These are phyloP conservation scores for Sapajus apella DNA, from an alignment of 2,113 vertebrate species.

Conservation along the genomic window DNA sequence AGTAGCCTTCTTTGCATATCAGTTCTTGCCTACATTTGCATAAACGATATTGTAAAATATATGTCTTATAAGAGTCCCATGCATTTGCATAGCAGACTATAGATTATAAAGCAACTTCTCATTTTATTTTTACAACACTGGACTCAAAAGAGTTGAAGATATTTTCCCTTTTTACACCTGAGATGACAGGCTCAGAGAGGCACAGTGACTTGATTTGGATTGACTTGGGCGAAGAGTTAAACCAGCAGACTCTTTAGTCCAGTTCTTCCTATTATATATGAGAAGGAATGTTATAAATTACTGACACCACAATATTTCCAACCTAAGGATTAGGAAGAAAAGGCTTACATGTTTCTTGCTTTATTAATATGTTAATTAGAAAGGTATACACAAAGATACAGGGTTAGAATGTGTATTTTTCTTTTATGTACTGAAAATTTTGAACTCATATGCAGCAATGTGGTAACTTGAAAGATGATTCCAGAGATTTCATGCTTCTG, in stretches of 20 bases:
- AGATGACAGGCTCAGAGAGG: not conserved
- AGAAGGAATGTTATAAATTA: not conserved
- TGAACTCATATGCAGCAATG: not conserved
- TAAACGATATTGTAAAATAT: slow-evolving; percentile 8
- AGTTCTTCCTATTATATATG: not conserved
- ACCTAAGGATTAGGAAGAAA: not conserved
- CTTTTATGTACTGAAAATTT: not conserved
- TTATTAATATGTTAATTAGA: slow-evolving; percentile 19
- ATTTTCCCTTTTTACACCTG: not conserved
- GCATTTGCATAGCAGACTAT: not conserved
- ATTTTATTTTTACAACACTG: not conserved
- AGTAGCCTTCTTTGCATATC: no score
- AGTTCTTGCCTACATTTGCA: not conserved
- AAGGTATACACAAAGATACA: not conserved
- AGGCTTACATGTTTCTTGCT: not conserved
- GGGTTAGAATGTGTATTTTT: not conserved
- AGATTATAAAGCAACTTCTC: not conserved
- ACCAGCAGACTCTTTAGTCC: not conserved
- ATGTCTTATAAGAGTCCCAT: not conserved
- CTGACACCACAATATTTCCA: not conserved
- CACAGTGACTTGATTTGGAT: not conserved
- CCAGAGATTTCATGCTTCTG: slow-evolving; percentile 35
- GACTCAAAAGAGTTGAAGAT: not conserved
- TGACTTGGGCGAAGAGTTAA: not conserved
- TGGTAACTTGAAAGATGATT: slow-evolving; percentile 18